Evolutionary conservation across 2,797 vertebrate species (phyloP).

Genomic region (Galaxias olidus): DNA sequence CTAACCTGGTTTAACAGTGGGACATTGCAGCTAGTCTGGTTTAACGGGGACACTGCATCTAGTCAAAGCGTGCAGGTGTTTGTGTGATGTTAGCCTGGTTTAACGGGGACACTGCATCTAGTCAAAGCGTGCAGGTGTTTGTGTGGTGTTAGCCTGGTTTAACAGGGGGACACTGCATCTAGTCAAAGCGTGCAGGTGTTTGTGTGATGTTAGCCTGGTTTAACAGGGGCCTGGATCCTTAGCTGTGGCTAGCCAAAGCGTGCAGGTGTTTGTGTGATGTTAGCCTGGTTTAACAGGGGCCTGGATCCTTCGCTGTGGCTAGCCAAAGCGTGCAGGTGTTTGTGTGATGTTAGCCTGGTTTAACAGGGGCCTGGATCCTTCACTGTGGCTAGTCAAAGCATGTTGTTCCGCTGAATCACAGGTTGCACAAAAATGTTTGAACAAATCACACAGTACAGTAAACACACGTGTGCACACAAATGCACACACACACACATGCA

Average conservation of each 20-base stretch:
- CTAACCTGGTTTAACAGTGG: not conserved
- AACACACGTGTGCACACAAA: too few species aligned
- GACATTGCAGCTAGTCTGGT: slow-evolving; percentile 30
- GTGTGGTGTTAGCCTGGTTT: slow-evolving; percentile 27
- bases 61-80: slow-evolving; percentile 76
- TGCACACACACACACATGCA: not conserved
- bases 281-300: too few species aligned
- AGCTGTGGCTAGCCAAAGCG: slow-evolving; percentile 70
- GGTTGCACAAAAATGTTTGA: slow-evolving; percentile 61
- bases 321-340: slow-evolving; percentile 69
- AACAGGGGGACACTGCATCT: slow-evolving; percentile 38
- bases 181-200: slow-evolving; percentile 76
- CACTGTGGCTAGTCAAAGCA: slow-evolving; percentile 70
- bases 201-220: slow-evolving; percentile 29
- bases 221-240: too few species aligned
- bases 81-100: slow-evolving; percentile 29
- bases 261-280: too few species aligned
- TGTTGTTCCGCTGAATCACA: slow-evolving; percentile 70
- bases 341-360: slow-evolving; percentile 29
- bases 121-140: slow-evolving; percentile 76
- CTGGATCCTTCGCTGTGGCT: slow-evolving; percentile 38
- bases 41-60: slow-evolving; percentile 37
- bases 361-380: too few species aligned
- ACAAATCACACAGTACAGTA: slow-evolving; percentile 60
- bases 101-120: slow-evolving; percentile 43